Evolutionary conservation across 2,113 vertebrate genomes (phyloP), one percentile per base, ranked within the genome.

Genomic region (Calypte anna): DNA sequence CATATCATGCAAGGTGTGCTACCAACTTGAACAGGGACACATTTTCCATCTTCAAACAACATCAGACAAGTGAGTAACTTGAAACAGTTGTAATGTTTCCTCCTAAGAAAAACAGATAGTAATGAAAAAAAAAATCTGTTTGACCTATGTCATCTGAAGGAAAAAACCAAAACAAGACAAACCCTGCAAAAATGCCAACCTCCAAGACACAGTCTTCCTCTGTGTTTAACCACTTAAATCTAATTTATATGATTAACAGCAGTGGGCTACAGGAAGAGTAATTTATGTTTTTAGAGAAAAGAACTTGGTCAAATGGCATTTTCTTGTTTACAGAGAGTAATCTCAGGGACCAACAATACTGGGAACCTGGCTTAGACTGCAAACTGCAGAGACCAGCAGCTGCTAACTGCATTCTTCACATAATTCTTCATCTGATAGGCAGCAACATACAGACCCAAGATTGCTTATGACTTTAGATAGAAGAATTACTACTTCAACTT

Each of bases 341-440:
- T 59, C 40, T 85, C 55, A 18, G 30, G 50, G 40, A 82, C 31
- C 75, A 93, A 82, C 31, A 80, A 59, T 67, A 90, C 43, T 72
- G 25, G 30, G 66, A 94, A 86, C 62, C 30, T 75, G 57, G 19
- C 53, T 94, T 75, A 57, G 46, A 54, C 54, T 64, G 63, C 40
- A 11, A 40, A 40, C 11, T 11, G 40, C 40, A 40, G 40, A 89
- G 80, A 80, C 5, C n/a, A 90, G 48, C 59, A 86, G 59, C 63
- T 87, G 69, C 62, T 87, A 82, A 87, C 78, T 46, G n/a, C 72
- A 62, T 90, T 93, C 85, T 82, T 79, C 84, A 82, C 54, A 43
- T 78, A 81, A 59, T 28, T 96, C 64, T 59, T 86, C 68, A 94
- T 64, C 30, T 59, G 76, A 78, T 5, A 82, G 78, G 21, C 61